Conservation (phyloP, 1,140 invertebrate genomes). For the Micrasema minimum region DNA sequence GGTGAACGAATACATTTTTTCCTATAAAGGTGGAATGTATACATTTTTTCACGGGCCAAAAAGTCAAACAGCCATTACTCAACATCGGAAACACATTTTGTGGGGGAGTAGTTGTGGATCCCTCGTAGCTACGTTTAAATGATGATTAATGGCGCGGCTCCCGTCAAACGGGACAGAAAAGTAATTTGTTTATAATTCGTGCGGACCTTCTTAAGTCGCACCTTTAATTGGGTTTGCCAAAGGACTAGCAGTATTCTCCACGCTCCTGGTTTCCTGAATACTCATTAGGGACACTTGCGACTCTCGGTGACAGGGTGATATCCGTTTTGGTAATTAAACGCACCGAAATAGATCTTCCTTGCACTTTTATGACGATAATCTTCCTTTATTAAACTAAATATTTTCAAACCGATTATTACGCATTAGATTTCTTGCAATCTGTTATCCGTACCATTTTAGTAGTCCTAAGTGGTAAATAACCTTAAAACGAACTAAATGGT, state of each 20-base stretch:
- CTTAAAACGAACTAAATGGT: too few relatives aligned
- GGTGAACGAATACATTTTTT: conserved; percentile 38
- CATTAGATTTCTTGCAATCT: too few relatives aligned
- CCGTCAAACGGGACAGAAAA: conserved; percentile 38
- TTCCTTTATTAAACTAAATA: too few relatives aligned
- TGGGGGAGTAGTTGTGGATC: conserved; percentile 23
- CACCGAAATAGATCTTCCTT: too few relatives aligned
- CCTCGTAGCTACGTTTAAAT: conserved; percentile 20
- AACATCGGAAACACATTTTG: conserved; percentile 45
- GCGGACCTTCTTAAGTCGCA: conserved; percentile 31
- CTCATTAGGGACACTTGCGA: too few relatives aligned
- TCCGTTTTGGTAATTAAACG: too few relatives aligned
- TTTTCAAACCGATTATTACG: too few relatives aligned
- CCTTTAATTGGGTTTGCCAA: conserved; percentile 37
- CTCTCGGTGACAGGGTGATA: too few relatives aligned
- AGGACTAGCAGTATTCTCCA: neutral
- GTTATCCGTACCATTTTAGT: too few relatives aligned
- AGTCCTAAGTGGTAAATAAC: too few relatives aligned
- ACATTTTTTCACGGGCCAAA: conserved; percentile 42
- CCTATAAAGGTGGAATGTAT: too few relatives aligned
- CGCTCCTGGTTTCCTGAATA: neutral
- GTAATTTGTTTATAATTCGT: conserved; percentile 46
- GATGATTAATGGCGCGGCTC: conserved; percentile 38
- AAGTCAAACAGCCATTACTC: conserved; percentile 42
- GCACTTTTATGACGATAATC: too few relatives aligned